Evolutionary conservation across 2,797 vertebrate species (phyloP), one percentile per base, ranked within the genome.

Genomic region (Pelochelys cantorii): DNA sequence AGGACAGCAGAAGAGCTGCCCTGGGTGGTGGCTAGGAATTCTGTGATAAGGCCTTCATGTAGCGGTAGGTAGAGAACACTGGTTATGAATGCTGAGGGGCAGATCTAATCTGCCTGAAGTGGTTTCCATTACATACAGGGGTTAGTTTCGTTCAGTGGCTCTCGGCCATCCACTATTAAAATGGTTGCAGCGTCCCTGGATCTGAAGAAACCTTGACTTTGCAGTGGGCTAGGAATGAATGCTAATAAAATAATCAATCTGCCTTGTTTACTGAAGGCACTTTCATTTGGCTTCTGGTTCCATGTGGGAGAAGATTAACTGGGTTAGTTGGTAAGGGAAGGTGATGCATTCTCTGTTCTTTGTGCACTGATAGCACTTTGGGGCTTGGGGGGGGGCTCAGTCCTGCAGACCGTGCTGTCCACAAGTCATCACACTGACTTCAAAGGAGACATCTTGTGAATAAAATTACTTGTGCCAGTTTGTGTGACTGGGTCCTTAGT

Each of bases 221-320:
- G 85, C 60, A 1, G 0, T 18, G 78, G 56, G 14, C 57, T 37
- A 81, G 79, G 55, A 89, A 55, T 42, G 31, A 62, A 8, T 37
- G 48, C 25, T 83, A 55, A 52, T 59, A 11, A 79, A 91, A 81
- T 56, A 71, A 82, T 37, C 2, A 0, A 59, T 53, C 59, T 54
- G 59, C 56, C 59, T 18, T 29, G 42, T 86, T 82, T 82, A 87
- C 74, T 86, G 56, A 77, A 65, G 80, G 1, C 78, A 95, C 93
- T 90, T 0, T 6, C 31, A 83, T 86, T 85, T 65, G 85, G 68
- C 88, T 95, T 97, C 84, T 81, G 83, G 0, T 88, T 94, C 88
- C 74, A 96, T 85, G 14, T 14, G 78, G 79, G 88, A 87, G 87
- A 75, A 80, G 89, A 93, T 96, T 86, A 90, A 77, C 84, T 65